phyloP scores from a whole-genome alignment of 2,113 vertebrate genomes.

The Dicerorhinus sumatrensis region DNA sequence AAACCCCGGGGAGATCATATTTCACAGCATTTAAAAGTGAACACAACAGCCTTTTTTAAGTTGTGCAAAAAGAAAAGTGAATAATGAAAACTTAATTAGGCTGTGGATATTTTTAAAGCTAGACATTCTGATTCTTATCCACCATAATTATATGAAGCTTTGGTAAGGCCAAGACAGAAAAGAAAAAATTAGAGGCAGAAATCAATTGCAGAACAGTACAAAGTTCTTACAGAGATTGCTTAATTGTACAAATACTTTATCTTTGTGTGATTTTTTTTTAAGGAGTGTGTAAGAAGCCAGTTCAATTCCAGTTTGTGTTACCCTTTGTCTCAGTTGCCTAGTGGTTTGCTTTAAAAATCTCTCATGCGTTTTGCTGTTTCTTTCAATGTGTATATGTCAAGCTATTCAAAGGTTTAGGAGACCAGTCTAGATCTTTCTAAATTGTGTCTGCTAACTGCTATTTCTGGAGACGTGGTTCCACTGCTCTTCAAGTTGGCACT shows the following conservation, averaged over 20 bases:
- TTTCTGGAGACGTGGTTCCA: slow-evolving; percentile 10
- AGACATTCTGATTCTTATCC: slow-evolving; percentile 71
- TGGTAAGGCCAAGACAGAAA: slow-evolving; percentile 2
- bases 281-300: slow-evolving; percentile 36
- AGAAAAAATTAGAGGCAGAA: background rate
- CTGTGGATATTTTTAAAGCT: slow-evolving; percentile 68
- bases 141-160: slow-evolving; percentile 60
- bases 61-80: slow-evolving; percentile 71
- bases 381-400: slow-evolving; percentile 52
- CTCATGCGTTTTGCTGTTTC: slow-evolving; percentile 7
- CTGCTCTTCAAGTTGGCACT: background rate
- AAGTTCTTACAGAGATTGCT: background rate
- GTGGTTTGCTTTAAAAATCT: background rate
- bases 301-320: background rate
- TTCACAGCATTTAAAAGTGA: slow-evolving; percentile 70
- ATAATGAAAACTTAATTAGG: slow-evolving; percentile 78
- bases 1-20: slow-evolving; percentile 40
- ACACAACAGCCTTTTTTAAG: slow-evolving; percentile 48
- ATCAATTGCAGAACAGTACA: slow-evolving; percentile 25
- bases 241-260: slow-evolving; percentile 42
- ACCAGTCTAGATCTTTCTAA: background rate
- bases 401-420: background rate
- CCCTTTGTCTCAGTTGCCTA: background rate
- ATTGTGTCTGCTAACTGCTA: slow-evolving; percentile 5
- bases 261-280: background rate